Evolutionary conservation across 2,797 vertebrate genomes (phyloP).

Genomic region (Brotula barbata): DNA sequence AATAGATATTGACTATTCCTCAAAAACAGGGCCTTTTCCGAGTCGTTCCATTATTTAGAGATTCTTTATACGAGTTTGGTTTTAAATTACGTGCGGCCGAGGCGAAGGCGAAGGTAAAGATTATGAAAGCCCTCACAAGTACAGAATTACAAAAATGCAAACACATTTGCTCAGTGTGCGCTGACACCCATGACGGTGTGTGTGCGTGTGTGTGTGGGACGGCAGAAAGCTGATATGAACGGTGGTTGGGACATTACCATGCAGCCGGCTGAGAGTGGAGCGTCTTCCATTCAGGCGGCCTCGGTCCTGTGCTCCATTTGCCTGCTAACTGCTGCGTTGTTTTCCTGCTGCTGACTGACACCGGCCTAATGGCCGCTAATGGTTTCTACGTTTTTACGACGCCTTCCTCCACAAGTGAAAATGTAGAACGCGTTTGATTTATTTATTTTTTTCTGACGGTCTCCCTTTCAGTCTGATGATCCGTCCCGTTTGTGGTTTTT

Average conservation of each 20-base stretch:
- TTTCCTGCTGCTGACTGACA: slow-evolving; percentile 68
- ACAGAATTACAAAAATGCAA: background rate
- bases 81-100: background rate
- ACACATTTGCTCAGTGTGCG: too few species aligned
- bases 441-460: slow-evolving; percentile 3
- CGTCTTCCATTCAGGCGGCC: slow-evolving; percentile 42
- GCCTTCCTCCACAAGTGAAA: slow-evolving; percentile 54
- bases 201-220: background rate
- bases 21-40: too few species aligned
- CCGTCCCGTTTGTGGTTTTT: background rate
- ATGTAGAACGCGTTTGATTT: slow-evolving; percentile 40
- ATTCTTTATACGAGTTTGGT: background rate
- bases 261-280: slow-evolving; percentile 45
- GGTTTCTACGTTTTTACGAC: slow-evolving; percentile 62
- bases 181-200: too few species aligned
- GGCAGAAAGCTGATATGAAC: slow-evolving; percentile 39
- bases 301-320: slow-evolving; percentile 44
- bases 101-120: background rate
- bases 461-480: slow-evolving; percentile 4
- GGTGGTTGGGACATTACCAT: slow-evolving; percentile 11
- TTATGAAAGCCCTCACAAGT: background rate
- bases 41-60: background rate
- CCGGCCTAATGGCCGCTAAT: slow-evolving; percentile 70
- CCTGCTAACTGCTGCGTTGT: slow-evolving; percentile 57
- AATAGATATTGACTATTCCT: too few species aligned